Percentiles rank a stretch among this genome's conserved stretches.
Evolutionary conservation across 2,113 vertebrate species (phyloP).

Genomic region (Brachirus orientalis): DNA sequence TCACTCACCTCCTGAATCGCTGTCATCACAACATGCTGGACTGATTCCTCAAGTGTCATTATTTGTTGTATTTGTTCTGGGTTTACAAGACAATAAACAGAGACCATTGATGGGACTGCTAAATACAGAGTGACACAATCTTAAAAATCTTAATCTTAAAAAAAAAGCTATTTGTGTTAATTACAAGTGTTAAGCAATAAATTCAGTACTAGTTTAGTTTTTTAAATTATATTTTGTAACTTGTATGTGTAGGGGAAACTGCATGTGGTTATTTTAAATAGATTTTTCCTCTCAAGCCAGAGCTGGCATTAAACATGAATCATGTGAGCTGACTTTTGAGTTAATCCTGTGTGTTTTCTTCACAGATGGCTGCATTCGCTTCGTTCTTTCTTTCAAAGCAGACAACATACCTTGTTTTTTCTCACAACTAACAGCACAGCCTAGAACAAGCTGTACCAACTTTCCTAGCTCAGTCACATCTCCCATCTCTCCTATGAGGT

Average conservation of each 20-base stretch:
- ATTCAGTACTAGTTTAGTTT: neutral
- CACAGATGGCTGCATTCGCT: slow-evolving; percentile 23
- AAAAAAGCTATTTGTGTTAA: slow-evolving; percentile 7
- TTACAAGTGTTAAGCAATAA: neutral
- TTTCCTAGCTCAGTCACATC: slow-evolving; percentile 87
- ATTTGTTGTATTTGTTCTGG: slow-evolving; percentile 93
- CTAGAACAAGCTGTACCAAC: slow-evolving; percentile 89
- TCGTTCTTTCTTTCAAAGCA: neutral
- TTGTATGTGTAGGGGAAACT: neutral
- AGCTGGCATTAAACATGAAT: slow-evolving; percentile 3
- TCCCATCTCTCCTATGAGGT: slow-evolving; percentile 86
- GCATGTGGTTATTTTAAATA: neutral
- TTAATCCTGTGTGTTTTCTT: slow-evolving; percentile 26
- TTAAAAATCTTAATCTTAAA: too few species aligned
- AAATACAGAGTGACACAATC: slow-evolving; percentile 54
- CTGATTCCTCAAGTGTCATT: slow-evolving; percentile 92
- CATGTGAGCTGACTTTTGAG: slow-evolving; percentile 29
- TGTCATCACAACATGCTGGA: slow-evolving; percentile 93
- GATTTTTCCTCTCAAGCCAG: neutral
- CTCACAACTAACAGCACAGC: slow-evolving; percentile 92
- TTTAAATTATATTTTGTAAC: neutral
- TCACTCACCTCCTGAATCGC: slow-evolving; percentile 92
- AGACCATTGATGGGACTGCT: slow-evolving; percentile 36
- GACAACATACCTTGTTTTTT: slow-evolving; percentile 88
- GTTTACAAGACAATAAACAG: slow-evolving; percentile 53